phyloP scores from a whole-genome alignment of 2,888 invertebrate species.

The Leucoma salicis region DNA sequence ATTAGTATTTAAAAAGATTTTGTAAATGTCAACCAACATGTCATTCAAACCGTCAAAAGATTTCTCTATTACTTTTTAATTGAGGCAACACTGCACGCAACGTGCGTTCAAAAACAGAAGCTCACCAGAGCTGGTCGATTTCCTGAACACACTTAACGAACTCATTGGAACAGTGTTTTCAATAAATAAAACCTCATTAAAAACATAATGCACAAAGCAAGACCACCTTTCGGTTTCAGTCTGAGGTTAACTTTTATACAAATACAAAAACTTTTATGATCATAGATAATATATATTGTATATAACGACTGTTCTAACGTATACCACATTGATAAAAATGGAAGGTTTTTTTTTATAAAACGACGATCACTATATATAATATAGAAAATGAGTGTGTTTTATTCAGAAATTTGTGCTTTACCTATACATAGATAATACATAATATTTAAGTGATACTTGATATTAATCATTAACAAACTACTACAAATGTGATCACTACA shows the following conservation, averaged over 20 bases:
- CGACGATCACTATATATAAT: slow-evolving; percentile 49
- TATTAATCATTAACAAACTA: background rate
- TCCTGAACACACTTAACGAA: no score
- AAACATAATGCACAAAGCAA: slow-evolving; percentile 35
- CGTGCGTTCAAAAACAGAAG: no score
- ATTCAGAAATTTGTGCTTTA: slow-evolving; percentile 66
- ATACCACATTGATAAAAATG: slow-evolving; percentile 62
- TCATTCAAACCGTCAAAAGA: no score
- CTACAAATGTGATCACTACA: background rate
- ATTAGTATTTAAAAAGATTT: no score
- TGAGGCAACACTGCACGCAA: no score
- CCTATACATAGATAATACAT: slow-evolving; percentile 40
- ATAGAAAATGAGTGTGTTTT: slow-evolving; percentile 55
- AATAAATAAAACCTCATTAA: no score
- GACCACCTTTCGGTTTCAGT: slow-evolving; percentile 51
- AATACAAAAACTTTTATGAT: slow-evolving; percentile 61
- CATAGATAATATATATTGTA: slow-evolving; percentile 46
- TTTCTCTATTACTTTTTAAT: no score
- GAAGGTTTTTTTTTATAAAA: slow-evolving; percentile 47
- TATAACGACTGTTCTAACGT: slow-evolving; percentile 54
- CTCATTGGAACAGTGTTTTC: no score
- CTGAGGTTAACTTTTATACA: slow-evolving; percentile 52
- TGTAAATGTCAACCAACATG: no score
- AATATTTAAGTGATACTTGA: slow-evolving; percentile 17
- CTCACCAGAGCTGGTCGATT: no score